phyloP scores from a whole-genome alignment of 1,140 invertebrate genomes.

The Drosophila lacertosa region DNA sequence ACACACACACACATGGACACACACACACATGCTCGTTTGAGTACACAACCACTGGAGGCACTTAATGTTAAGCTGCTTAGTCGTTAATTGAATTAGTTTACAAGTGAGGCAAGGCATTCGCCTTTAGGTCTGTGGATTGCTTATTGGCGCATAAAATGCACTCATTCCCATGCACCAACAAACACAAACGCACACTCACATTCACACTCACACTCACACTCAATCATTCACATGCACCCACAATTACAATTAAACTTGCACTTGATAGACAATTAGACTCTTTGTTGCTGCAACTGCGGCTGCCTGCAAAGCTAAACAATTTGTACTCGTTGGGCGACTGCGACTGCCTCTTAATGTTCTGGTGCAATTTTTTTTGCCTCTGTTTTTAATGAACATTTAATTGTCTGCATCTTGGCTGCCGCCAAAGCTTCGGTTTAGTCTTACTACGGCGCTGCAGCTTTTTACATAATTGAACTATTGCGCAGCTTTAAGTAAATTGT shows the following conservation, averaged over 20 bases:
- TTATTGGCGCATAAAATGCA: slow-evolving; percentile 52
- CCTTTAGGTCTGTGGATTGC: slow-evolving; percentile 34
- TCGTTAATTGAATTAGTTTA: slow-evolving; percentile 82
- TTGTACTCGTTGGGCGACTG: slow-evolving; percentile 55
- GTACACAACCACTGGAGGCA: slow-evolving; percentile 48
- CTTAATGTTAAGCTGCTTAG: slow-evolving; percentile 78
- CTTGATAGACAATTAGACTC: slow-evolving; percentile 77
- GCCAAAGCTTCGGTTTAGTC: not conserved
- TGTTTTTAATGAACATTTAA: slow-evolving; percentile 76
- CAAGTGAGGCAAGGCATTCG: slow-evolving; percentile 57
- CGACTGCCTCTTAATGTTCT: slow-evolving; percentile 21
- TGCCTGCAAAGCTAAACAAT: slow-evolving; percentile 51
- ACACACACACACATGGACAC: slow-evolving; percentile 13
- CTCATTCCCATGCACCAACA: slow-evolving; percentile 15
- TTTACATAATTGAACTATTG: slow-evolving; percentile 78
- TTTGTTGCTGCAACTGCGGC: slow-evolving; percentile 55
- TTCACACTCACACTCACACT: not conserved
- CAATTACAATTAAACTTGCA: slow-evolving; percentile 70
- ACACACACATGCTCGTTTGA: not conserved
- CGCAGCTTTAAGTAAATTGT: slow-evolving; percentile 66
- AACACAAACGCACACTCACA: not conserved
- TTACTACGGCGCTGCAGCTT: slow-evolving; percentile 33
- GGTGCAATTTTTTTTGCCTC: slow-evolving; percentile 34
- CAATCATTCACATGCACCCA: slow-evolving; percentile 20
- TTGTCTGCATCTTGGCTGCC: slow-evolving; percentile 67